Evolutionary conservation across 2,113 vertebrate genomes (phyloP), one percentile per base, ranked within the genome.

Genomic region (Coregonus clupeaformis): DNA sequence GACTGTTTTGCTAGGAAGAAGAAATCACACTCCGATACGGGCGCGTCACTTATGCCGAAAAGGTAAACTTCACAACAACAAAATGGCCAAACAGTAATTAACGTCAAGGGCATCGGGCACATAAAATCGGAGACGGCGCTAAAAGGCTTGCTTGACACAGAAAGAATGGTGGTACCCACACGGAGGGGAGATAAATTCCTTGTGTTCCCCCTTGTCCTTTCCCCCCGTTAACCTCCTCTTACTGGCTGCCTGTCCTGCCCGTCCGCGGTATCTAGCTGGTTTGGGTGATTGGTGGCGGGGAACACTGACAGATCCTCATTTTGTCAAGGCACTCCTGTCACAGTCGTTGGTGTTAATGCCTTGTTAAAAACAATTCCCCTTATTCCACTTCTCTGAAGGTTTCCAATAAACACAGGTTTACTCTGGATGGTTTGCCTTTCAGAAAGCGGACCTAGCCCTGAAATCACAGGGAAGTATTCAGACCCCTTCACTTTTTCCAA

Each of bases 391-490:
- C 71, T 77, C 75, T 77, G 73, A 82, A 76, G 78, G 73, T 77
- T 76, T 83, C 76, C 63, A 79, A 79, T 83, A 85, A 80, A 87
- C 80, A 80, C 63, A 72, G 78, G 65, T 79, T 71, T 72, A 68
- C 18, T 52, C 55, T 7, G 25, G 73, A 22, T 30, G 4, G 14
- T 66, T 65, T 63, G 71, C 64, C 52, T 71, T 75, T 68, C 72
- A 7, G 73, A 80, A 63, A 57, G 63, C 71, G 63, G 16, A 42
- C 20, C 68, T 69, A 78, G 16, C 78, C 63, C 59, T 81, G 29
- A 55, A 24, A 74, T 25, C 62, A 65, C 69, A 36, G 65, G 65
- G 62, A 36, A 42, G 36, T 42, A 11, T 42, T 42, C 36, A 42
- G 2, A 42, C 36, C 36, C 36, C 36, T 42, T 42, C 7, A 42